Evolutionary conservation across 2,113 vertebrate genomes (phyloP), one percentile per base, ranked within the genome.

Genomic region (Aspiorhynchus laticeps): DNA sequence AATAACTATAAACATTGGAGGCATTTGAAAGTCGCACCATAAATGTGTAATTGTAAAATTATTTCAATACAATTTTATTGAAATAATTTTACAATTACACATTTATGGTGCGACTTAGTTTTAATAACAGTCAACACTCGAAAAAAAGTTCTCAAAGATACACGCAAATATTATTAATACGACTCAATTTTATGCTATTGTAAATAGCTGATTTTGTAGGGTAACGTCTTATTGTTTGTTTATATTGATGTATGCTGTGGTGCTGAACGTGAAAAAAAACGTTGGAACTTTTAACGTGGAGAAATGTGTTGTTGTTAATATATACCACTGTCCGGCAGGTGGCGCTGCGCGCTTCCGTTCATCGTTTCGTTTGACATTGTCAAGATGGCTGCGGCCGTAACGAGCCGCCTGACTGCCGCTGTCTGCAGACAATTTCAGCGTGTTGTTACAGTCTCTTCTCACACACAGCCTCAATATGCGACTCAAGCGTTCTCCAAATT

Each of bases 341-440:
- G 56, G 78, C 33, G 78, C 78, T 80, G 78, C 24, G 8, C 17
- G 63, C 28, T 71, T 69, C 17, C 80, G 63, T 41, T n/a, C 2
- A 90, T 92, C 56, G 71, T 86, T 65, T 41, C 7, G 26, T 31
- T 71, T 83, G 77, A 86, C 88, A 79, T 87, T 85, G 89, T 80
- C 86, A 92, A 96, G 71, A 96, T 95, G 95, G 95, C 95, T 85
- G 91, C 92, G 91, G 93, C 93, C 94, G 91, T 90, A 0, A 75
- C 78, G 56, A 92, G 93, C 88, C 93, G 94, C 82, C 85, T 94
- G 65, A 41, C 46, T 84, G 83, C 93, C 83, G 91, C 88, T 86
- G 78, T 96, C 51, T 96, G 95, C 87, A 94, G 90, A 78, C 93
- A 93, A 46, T 94, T 95, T 93, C 93, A 95, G 79, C 93, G 88